phyloP scores from a whole-genome alignment of 2,888 invertebrate species.

The Tetropium fuscum region DNA sequence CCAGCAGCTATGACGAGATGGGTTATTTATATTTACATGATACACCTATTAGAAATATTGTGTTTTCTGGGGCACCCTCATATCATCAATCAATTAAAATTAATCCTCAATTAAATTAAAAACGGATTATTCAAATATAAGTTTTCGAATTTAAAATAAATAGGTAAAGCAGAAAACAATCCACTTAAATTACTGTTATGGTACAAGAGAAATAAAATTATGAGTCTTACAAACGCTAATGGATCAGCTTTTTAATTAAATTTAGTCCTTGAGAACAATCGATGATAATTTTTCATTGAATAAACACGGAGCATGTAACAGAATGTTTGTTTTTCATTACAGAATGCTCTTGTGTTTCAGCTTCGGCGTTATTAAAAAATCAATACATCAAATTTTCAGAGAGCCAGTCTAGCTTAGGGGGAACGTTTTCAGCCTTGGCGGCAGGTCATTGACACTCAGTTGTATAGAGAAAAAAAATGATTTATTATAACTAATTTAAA shows the following conservation, averaged over 20 bases:
- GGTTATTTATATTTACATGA: too few relatives aligned
- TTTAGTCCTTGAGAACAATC: constrained; percentile 18
- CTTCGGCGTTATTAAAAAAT: constrained; percentile 49
- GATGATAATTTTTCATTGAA: constrained; percentile 29
- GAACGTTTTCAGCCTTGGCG: constrained; percentile 52
- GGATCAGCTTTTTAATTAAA: constrained; percentile 14
- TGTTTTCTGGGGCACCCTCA: too few relatives aligned
- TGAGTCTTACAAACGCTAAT: constrained; percentile 2
- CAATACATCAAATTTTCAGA: constrained; percentile 51
- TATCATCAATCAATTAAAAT: too few relatives aligned
- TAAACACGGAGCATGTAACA: constrained; percentile 30
- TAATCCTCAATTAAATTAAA: too few relatives aligned
- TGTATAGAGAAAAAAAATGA: constrained; percentile 45
- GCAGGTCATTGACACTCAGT: constrained; percentile 48
- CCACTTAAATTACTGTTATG: background rate
- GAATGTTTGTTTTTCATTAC: constrained; percentile 40
- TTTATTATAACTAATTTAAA: constrained; percentile 55
- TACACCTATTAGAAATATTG: too few relatives aligned
- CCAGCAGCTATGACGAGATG: too few relatives aligned
- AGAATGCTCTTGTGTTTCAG: constrained; percentile 28
- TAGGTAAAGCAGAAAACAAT: background rate
- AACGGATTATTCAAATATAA: too few relatives aligned
- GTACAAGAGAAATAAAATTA: background rate
- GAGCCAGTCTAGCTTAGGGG: constrained; percentile 30
- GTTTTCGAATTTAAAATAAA: constrained; percentile 5